Base-by-base conservation (phyloP, 92 coral and sea anemone genomes). In the Heliopora coerulea region DNA sequence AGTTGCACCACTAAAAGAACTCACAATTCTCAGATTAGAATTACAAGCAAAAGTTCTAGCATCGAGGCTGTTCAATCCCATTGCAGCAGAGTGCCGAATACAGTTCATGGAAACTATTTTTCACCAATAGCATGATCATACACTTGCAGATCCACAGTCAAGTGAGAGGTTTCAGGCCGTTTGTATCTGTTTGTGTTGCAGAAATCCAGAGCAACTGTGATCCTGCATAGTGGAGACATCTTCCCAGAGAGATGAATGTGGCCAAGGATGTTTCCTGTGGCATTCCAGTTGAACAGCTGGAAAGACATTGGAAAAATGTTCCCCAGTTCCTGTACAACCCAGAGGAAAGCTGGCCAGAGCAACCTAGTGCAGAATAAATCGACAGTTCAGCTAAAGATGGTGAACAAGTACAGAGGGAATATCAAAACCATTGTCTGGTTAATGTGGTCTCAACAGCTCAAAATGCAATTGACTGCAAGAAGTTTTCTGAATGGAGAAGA, bases 191-290 rank as follows among this genome's bases (percentile, higher is more conserved):
- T 0, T 31, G 90, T 49, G 62, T 78, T 1, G 86, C 84, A 14
- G 85, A 86, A 39, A 82, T 83, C 12, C 90, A 86, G 52, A 62
- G 78, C 25, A 86, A 60, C 49, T 34, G 80, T 21, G 86, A 85
- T 11, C 86, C 83, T 29, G 59, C 80, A 37, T 78, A 78, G 19
- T 78, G 87, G 90, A 29, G 27, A 63, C 86, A 85, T 54, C 75
- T 85, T 33, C 87, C 81, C 3, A 64, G 83, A 56, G 78, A 82
- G 63, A 20, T 40, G 10, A 82, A 82, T 30, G 90, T 82, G 0
- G 90, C 90, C 17, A 87, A 86, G 19, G 90, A 82, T 34, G 31
- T 84, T 9, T 72, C 82, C 13, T 31, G 83, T 54, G 88, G 88
- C 29, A 27, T 84, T 33, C 42, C 60, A 62, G 81, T 59, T 6